phyloP scores from a whole-genome alignment of 2,113 vertebrate species.

The Lepus americanus region DNA sequence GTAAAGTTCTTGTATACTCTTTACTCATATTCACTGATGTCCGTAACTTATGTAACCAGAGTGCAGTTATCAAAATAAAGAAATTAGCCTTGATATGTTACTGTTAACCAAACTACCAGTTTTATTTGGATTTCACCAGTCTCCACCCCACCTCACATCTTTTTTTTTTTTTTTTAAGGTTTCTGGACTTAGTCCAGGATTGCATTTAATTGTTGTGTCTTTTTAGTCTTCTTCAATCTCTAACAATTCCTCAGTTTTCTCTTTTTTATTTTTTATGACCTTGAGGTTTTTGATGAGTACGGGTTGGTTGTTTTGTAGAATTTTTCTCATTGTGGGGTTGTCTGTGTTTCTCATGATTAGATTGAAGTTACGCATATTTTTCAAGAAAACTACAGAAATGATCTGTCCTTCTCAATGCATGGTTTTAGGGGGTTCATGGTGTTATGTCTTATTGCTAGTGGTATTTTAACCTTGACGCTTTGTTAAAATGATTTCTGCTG shows the following conservation, averaged over 20 bases:
- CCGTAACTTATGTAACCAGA: not conserved
- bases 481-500: conserved; percentile 33
- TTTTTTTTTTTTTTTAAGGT: not conserved
- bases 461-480: conserved; percentile 60
- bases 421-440: not conserved
- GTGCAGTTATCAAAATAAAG: conserved; percentile 35
- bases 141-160: not conserved
- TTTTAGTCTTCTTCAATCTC: not conserved
- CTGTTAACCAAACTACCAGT: not conserved
- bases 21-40: not conserved
- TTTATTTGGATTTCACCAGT: not conserved
- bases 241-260: conserved; percentile 31
- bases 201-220: conserved; percentile 31
- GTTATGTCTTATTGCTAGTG: conserved; percentile 15
- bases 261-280: conserved; percentile 23
- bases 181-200: not conserved
- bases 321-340: conserved; percentile 55
- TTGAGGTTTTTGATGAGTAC: conserved; percentile 47
- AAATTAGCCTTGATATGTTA: not conserved
- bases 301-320: conserved; percentile 53
- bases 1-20: conserved; percentile 7
- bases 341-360: conserved; percentile 22
- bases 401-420: not conserved
- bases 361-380: conserved; percentile 27
- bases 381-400: not conserved